Base-by-base conservation (phyloP, 2,797 vertebrate genomes). In the Setipinna tenuifilis region DNA sequence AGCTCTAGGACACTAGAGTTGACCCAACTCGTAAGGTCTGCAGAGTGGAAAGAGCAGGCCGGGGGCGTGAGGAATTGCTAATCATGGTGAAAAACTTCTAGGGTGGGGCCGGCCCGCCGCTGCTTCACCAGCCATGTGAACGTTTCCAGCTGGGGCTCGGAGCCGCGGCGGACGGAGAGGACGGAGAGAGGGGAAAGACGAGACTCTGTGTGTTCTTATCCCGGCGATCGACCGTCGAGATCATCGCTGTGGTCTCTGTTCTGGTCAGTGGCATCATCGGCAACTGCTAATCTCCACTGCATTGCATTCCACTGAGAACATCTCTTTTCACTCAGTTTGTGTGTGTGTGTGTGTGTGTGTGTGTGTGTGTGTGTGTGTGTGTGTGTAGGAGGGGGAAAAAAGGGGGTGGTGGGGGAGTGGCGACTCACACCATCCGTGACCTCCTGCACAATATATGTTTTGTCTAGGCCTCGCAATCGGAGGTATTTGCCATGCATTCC, bases 401-500 rank as follows among this genome's bases (percentile, higher is more conserved):
- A 0, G 58, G 58, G 28, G 89, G 92, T 90, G 91, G 86, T 86
- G 92, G 90, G 85, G 94, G 94, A 94, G 94, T 91, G 92, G 90
- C 90, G 82, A 88, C 91, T 94, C 93, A 90, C 93, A 92, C 92
- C 93, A 92, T 93, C 92, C 92, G 89, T 93, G 91, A 95, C 93
- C 94, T 89, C 85, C 89, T 87, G 88, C 93, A 94, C 93, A 95
- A 93, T 94, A 91, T 94, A 92, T 95, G 94, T 95, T 96, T 95
- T 94, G 93, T 95, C 94, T 94, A 89, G 88, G 92, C 92, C 85
- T 87, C 92, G 89, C 92, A 92, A 90, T 92, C 86, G 16, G 90
- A 91, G 91, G 90, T 94, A 92, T 94, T 94, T 92, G 92, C 91
- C 92, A 93, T 91, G 94, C 94, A 93, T 94, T 95, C 94, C 94